A percentile compares a stretch with the other conserved stretches of the same genome.
These are phyloP conservation scores for Darevskia nairensis DNA, from an alignment of 2,797 vertebrate species.

Conservation along the genomic window DNA sequence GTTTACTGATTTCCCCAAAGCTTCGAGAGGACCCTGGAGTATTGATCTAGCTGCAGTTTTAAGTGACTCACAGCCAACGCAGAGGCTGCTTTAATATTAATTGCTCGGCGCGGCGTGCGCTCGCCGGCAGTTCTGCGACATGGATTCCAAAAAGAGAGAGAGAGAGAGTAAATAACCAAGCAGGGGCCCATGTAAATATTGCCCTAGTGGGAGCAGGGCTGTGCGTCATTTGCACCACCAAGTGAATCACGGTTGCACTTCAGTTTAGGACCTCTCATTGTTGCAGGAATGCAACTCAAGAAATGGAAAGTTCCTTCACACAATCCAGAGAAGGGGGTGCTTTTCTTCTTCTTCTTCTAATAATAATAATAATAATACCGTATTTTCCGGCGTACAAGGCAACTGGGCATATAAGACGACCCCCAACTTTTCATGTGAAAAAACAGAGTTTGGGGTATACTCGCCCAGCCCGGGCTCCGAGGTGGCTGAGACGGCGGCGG, in stretches of 20 bases:
- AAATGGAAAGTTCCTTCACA: background rate
- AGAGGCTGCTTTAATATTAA: conserved; percentile 54
- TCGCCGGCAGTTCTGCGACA: conserved; percentile 32
- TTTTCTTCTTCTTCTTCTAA: background rate
- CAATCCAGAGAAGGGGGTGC: background rate
- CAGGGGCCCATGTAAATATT: conserved; percentile 54
- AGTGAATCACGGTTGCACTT: conserved; percentile 36
- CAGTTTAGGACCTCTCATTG: conserved; percentile 54
- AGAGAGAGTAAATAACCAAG: conserved; percentile 61
- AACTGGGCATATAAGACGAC: too few relatives aligned
- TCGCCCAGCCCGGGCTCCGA: too few relatives aligned
- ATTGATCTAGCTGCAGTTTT: conserved; percentile 51
- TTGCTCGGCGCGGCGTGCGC: conserved; percentile 24
- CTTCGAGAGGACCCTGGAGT: conserved; percentile 56
- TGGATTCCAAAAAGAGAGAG: conserved; percentile 20
- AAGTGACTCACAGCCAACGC: conserved; percentile 35
- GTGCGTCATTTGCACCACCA: conserved; percentile 47
- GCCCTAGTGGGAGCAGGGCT: conserved; percentile 50
- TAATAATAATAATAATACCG: too few relatives aligned
- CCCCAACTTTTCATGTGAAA: too few relatives aligned
- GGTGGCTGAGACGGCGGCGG: too few relatives aligned
- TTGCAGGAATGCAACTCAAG: conserved; percentile 37
- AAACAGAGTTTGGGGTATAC: too few relatives aligned
- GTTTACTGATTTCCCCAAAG: conserved; percentile 71
- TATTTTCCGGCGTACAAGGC: too few relatives aligned